Base-by-base conservation (phyloP, 2,888 invertebrate genomes). In the Dioctria rufipes region DNA sequence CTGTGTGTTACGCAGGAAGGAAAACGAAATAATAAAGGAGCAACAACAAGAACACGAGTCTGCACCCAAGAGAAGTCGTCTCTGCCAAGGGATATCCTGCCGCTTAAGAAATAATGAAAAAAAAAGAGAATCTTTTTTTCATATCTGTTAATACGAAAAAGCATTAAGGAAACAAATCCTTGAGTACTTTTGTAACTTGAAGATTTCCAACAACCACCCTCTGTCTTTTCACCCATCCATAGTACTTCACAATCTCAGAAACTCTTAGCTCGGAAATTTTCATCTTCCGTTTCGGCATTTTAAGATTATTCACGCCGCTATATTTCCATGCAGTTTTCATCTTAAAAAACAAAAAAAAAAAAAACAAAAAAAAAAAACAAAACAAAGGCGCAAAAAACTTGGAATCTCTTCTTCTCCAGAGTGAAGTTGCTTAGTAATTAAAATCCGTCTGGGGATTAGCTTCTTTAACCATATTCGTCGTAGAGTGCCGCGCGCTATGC, bases 401-500 rank as follows among this genome's bases (percentile, higher is more conserved):
- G 40, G 73, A 54, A 54, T 25, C 42, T 58, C 63, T 77, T 77
- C 63, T 63, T 8, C 63, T 77, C 40, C 37, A 25, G 63, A 77
- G 49, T 63, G 77, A 77, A 77, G 77, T 77, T 77, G 77, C 63
- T 63, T 77, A 77, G 77, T 77, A 77, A 77, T 77, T 77, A 77
- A 77, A 77, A 77, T 77, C 77, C 43, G 77, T 77, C 77, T 77
- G 49, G 77, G 77, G 77, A 77, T 77, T 77, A 77, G 77, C 77
- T 77, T 42, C 51, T 77, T 77, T 63, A 61, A 11, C 49, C 40
- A 9, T 49, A 63, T 63, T 63, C 63, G 40, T 77, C 49, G 39
- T 37, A 6, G 37, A 61, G 63, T 63, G 42, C 39, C 11, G 11
- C 6, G 54, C 37, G 13, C 37, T 37, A 60, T 60, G 25, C 25